Conservation (phyloP, 2,888 invertebrate genomes). For the Agrilus biguttatus region DNA sequence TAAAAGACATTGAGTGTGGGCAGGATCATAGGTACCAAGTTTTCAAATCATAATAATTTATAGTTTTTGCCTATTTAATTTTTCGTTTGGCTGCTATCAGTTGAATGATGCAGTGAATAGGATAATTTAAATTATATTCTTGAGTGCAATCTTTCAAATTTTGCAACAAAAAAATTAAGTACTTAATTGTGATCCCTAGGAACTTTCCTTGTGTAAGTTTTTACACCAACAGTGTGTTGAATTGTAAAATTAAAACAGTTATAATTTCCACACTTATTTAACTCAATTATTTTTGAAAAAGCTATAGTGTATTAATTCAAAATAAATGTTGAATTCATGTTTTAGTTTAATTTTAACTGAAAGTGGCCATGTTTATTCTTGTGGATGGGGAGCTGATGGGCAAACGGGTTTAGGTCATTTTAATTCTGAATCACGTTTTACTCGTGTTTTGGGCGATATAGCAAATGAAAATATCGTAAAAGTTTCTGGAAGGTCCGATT, state of each 20-base stretch:
- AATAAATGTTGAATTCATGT: too few species aligned
- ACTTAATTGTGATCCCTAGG: too few species aligned
- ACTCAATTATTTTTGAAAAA: too few species aligned
- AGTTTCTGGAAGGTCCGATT: conserved; percentile 68
- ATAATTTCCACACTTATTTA: too few species aligned
- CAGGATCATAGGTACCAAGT: conserved; percentile 69
- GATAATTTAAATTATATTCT: too few species aligned
- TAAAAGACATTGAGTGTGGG: conserved; percentile 64
- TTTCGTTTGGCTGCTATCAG: not conserved
- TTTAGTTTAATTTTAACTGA: conserved; percentile 61
- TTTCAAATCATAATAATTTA: not conserved
- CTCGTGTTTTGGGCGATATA: conserved; percentile 64
- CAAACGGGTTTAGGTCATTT: conserved; percentile 75
- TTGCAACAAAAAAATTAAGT: too few species aligned
- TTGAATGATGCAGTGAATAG: not conserved
- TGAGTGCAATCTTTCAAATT: too few species aligned
- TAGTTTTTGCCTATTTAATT: conserved; percentile 9
- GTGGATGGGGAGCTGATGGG: conserved; percentile 92
- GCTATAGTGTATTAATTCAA: too few species aligned
- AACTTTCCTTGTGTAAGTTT: too few species aligned
- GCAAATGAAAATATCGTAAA: conserved; percentile 67
- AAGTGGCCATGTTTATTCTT: conserved; percentile 68
- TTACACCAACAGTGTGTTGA: too few species aligned
- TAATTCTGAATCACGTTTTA: conserved; percentile 42
- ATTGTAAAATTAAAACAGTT: too few species aligned